Conservation (phyloP, 2,797 vertebrate species). For the Peromyscus eremicus region DNA sequence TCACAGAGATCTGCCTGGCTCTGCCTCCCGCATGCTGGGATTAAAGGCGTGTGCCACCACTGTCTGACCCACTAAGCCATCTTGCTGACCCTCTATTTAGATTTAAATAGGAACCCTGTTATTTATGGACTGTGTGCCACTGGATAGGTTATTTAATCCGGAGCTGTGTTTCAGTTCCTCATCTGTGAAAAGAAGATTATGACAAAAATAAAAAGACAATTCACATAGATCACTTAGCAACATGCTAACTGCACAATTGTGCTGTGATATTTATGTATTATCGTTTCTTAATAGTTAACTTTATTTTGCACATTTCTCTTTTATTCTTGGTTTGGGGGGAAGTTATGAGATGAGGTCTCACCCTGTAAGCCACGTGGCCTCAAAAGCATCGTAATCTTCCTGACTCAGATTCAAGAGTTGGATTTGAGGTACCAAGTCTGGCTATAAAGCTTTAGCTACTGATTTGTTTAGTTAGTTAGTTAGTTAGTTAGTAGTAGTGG, state of each 20-base stretch:
- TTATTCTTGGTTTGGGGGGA: neutral
- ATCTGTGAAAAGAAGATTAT: slow-evolving; percentile 17
- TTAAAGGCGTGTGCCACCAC: no score
- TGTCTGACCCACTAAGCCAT: neutral
- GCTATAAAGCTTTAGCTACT: neutral
- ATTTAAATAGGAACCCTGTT: neutral
- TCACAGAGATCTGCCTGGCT: no score
- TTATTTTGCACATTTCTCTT: neutral
- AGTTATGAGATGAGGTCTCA: neutral
- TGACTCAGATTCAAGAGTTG: neutral
- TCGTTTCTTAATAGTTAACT: slow-evolving; percentile 18
- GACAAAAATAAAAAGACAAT: slow-evolving; percentile 52
- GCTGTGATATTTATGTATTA: slow-evolving; percentile 8
- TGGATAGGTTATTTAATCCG: slow-evolving; percentile 1
- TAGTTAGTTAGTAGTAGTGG: neutral
- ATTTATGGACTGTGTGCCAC: neutral
- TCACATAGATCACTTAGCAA: neutral
- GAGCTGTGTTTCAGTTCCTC: slow-evolving; percentile 29
- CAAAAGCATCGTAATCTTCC: neutral
- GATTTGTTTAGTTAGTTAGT: no score
- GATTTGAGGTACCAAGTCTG: neutral
- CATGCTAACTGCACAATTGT: neutral
- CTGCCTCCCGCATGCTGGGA: no score
- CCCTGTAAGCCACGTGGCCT: neutral
- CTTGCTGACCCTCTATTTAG: neutral